Conservation (phyloP, 2,797 vertebrate genomes). For the Otolemur crassicaudatus region DNA sequence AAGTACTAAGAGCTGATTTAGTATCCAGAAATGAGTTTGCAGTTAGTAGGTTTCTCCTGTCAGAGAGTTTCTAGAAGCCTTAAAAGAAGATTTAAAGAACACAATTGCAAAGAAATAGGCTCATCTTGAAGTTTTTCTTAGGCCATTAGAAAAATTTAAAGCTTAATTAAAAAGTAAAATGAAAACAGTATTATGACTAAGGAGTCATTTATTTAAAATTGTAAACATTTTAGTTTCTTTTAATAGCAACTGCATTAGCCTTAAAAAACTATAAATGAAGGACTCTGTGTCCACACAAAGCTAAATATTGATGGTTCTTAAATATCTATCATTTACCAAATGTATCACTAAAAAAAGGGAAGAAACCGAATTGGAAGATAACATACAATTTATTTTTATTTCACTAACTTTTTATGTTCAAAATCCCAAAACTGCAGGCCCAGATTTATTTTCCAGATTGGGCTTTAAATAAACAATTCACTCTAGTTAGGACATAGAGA, state of each 20-base stretch:
- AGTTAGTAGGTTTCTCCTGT: not conserved
- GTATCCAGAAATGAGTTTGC: constrained; percentile 45
- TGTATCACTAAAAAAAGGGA: not conserved
- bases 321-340: constrained; percentile 14
- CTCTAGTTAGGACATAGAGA: not conserved
- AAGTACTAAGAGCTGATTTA: constrained; percentile 70
- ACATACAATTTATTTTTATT: not conserved
- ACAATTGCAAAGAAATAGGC: constrained; percentile 42
- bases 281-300: not conserved
- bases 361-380: not conserved
- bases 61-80: constrained; percentile 48
- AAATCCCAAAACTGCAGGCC: not conserved
- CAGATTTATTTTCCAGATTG: not conserved
- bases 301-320: constrained; percentile 11
- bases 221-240: constrained; percentile 49
- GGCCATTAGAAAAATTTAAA: constrained; percentile 70
- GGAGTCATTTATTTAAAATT: not conserved
- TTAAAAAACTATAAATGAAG: constrained; percentile 31
- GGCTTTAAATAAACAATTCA: not conserved
- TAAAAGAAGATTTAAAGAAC: constrained; percentile 69
- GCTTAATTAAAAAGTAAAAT: constrained; percentile 74
- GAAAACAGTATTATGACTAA: constrained; percentile 45
- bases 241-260: constrained; percentile 2
- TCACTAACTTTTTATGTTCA: constrained; percentile 41
- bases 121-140: constrained; percentile 37